Conservation (phyloP, 2,113 vertebrate species). For the Sterrhoptilus dennistouni region DNA sequence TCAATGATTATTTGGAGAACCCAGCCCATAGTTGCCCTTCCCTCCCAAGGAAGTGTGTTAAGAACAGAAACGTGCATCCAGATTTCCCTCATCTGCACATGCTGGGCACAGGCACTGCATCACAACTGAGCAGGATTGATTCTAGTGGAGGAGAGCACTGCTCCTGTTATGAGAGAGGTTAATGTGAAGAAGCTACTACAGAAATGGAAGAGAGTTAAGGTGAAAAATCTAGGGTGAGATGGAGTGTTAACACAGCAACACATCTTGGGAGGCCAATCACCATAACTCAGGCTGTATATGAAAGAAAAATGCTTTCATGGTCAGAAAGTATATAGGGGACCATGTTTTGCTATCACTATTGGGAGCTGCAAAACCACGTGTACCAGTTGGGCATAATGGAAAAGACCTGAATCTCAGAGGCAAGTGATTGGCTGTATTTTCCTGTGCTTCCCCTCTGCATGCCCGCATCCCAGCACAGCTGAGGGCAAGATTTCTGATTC, state of each 20-base stretch:
- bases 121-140: not conserved
- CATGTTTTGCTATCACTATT: not conserved
- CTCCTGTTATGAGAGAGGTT: not conserved
- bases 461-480: not conserved
- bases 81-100: not conserved
- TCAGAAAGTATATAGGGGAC: rapidly evolving
- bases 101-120: not conserved
- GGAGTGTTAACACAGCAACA: not conserved
- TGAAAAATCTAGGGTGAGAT: not conserved
- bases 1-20: not conserved
- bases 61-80: not conserved
- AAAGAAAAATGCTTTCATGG: too few relatives aligned
- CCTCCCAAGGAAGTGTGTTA: not conserved
- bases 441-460: not conserved
- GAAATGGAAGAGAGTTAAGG: not conserved
- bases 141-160: not conserved
- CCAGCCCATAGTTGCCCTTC: not conserved
- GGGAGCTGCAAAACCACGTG: not conserved
- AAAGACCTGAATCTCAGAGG: not conserved
- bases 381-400: not conserved
- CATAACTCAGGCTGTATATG: not conserved
- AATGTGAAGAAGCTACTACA: not conserved
- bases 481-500: not conserved
- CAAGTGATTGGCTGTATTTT: not conserved
- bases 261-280: not conserved